Base-by-base conservation (phyloP, 1,140 invertebrate genomes). In the Trichogramma pretiosum region DNA sequence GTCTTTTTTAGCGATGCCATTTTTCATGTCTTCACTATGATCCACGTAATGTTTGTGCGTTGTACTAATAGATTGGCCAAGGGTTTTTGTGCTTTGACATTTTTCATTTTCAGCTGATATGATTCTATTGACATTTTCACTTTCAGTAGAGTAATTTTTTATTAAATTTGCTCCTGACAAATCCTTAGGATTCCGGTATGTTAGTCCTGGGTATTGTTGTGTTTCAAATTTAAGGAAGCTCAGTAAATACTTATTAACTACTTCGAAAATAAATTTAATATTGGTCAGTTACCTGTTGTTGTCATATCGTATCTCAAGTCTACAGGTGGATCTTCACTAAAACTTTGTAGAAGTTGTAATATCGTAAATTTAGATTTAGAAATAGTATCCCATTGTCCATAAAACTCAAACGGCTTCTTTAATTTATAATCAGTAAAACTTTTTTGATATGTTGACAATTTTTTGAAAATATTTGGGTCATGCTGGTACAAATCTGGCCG, bases 381-480 rank as follows among this genome's bases (percentile, higher is more conserved):
- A 17, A 14, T 9, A 0, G 32, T 37, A 32, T 43, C 18, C 3
- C 30, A 22, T 19, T 28, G 14, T 18, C 34, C 14, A 16, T 38
- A 38, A 23, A n/a, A n/a, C 32, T 49, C 9, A 32, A 22, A 2
- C 5, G 16, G 30, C 23, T 17, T 23, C n/a, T 42, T 49, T n/a
- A 8, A 3, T 2, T 5, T 7, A 11, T 49, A 38, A 38, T 8
- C 13, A n/a, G n/a, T n/a, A n/a, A n/a, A n/a, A n/a, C n/a, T n/a
- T n/a, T n/a, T 21, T 22, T 7, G 14, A 17, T 37, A 49, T 7
- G 34, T 43, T n/a, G 47, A 49, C 18, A 1, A 5, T 32, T 49
- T 49, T 40, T 49, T 14, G 32, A 37, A 37, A 13, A 49, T 22
- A 32, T 43, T 43, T 7, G 47, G 40, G 38, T 49, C 47, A 18